These are phyloP conservation scores for Morelia viridis DNA, from an alignment of 2,797 vertebrate genomes.

Conservation along the genomic window DNA sequence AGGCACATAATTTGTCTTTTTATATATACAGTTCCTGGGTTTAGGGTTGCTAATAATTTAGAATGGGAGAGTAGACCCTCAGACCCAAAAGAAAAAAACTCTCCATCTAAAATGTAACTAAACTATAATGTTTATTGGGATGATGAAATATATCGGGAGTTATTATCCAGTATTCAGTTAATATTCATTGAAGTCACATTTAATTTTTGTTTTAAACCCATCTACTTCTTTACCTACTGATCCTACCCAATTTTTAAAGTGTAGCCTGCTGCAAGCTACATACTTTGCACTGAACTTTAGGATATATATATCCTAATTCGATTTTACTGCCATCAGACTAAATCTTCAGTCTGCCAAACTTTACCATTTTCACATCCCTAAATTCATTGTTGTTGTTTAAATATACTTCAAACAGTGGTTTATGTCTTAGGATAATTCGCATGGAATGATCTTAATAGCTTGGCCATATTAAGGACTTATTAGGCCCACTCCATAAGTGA, in stretches of 20 bases:
- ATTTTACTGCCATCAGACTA: background rate
- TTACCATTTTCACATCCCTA: background rate
- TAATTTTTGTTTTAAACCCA: background rate
- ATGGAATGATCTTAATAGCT: background rate
- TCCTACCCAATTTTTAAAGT: background rate
- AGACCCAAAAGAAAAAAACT: background rate
- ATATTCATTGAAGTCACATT: background rate
- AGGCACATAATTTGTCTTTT: background rate
- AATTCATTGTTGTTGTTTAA: background rate
- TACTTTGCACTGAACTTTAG: background rate
- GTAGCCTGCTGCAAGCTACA: background rate
- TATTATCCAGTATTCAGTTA: background rate
- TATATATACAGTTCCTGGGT: background rate
- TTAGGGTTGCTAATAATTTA: background rate
- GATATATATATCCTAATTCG: background rate
- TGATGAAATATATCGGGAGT: background rate
- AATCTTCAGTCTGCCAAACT: background rate
- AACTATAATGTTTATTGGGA: background rate
- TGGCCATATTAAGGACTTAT: background rate
- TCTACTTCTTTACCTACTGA: background rate
- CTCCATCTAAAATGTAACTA: background rate
- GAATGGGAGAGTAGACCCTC: background rate
- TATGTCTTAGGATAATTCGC: background rate
- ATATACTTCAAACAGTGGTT: background rate
- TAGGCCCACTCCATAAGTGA: background rate